Base-by-base conservation (phyloP, 2,888 invertebrate species). In the Tyria jacobaeae region DNA sequence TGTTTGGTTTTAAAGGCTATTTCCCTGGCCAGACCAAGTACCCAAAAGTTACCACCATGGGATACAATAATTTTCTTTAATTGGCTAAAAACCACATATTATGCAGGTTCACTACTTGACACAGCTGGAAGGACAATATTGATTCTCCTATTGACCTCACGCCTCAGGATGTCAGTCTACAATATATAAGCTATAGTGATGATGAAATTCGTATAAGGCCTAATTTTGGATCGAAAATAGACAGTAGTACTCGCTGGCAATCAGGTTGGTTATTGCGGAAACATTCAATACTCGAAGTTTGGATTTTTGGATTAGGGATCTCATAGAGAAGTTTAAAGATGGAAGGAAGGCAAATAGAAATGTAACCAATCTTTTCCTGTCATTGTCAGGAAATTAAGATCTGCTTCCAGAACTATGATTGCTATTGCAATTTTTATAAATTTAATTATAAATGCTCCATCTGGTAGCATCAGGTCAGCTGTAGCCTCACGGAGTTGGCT, bases 171-270 rank as follows among this genome's bases (percentile, higher is more conserved):
- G 21, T 56, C n/a, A n/a, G 17, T 10, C 14, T 27, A 27, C 14
- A 37, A 7, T 17, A 27, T 57, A 24, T 49, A 14, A 37, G 3
- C 17, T 1, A 24, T 3, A 24, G 1, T 35, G 21, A 48, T 4
- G 24, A 35, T 17, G 21, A 14, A 15, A 21, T 35, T 3, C 21
- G 12, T 21, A 10, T 56, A 17, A 48, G 56, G 56, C 56, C 25
- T 51, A 27, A 51, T 24, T 54, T 54, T 39, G 48, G 35, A 1
- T 56, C 56, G 2, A 56, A 56, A 34, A 56, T 25, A 1, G 56
- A 56, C 24, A 1, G 12, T 35, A 24, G 48, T n/a, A 12, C 31
- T 17, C 7, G 10, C 48, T 48, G 17, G 48, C 48, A 35, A 15
- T 34, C 56, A 17, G 56, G 56, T 9, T 54, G n/a, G 48, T 27